Percentiles rank a stretch among this genome's conserved stretches.
phyloP scores from a whole-genome alignment of 2,797 vertebrate species.

The Macroramphosus scolopax region DNA sequence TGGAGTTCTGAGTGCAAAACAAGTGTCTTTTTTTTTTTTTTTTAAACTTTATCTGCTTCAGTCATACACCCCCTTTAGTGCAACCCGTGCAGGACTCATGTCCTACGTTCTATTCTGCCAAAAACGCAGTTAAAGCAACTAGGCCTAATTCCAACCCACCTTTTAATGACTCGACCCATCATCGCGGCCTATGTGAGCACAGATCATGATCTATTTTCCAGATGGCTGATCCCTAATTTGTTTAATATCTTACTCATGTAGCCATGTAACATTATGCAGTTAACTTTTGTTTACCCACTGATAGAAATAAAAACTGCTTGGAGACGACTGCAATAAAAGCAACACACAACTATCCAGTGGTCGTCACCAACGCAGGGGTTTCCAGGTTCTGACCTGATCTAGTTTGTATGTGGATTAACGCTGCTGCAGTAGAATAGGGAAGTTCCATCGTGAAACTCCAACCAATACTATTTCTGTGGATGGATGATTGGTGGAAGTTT shows the following conservation, averaged over 20 bases:
- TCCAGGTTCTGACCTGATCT: too few species aligned
- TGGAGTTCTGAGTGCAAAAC: conserved; percentile 75
- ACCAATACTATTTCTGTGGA: too few species aligned
- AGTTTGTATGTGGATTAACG: neutral
- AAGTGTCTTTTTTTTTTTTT: conserved; percentile 25
- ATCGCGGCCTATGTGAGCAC: conserved; percentile 2
- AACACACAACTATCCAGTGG: too few species aligned
- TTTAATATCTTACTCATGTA: too few species aligned
- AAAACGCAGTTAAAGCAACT: conserved; percentile 24
- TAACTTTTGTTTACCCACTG: too few species aligned
- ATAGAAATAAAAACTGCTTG: too few species aligned
- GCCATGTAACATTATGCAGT: too few species aligned
- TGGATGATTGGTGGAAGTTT: too few species aligned
- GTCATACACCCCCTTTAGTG: conserved; percentile 60
- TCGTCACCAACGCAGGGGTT: conserved; percentile 41
- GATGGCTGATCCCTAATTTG: conserved; percentile 1
- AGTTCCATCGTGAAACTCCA: too few species aligned
- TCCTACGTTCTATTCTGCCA: conserved; percentile 25
- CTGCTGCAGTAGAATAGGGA: conserved; percentile 1
- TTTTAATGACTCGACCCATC: conserved; percentile 19
- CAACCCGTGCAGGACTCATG: conserved; percentile 58
- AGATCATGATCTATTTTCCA: conserved; percentile 22
- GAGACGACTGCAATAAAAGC: too few species aligned
- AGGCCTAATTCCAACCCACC: conserved; percentile 12
- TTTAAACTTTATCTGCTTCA: conserved; percentile 40